Base-by-base conservation (phyloP, 2,113 vertebrate species). In the Rhinopomastus cyanomelas region DNA sequence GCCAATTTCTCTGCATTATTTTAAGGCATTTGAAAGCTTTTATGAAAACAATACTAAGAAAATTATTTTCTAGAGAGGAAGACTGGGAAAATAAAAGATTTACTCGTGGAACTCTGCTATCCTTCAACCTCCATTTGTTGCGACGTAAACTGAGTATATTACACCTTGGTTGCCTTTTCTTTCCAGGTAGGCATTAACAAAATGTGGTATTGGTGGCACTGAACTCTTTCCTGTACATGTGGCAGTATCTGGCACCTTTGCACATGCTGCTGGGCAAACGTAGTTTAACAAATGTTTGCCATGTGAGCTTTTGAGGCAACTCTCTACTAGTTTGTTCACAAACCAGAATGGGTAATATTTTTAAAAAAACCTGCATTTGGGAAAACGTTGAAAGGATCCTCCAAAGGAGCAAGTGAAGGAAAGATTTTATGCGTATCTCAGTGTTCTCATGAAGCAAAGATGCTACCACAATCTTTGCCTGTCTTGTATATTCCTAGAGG, bases 1-100 rank as follows among this genome's bases (percentile, higher is more conserved):
- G 96, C 90, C 96, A 96, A 94, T 97, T 96, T 97, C 95, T 97
- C 92, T 46, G 91, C 89, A 92, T 98, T 97, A 98, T 97, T 97
- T 96, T 95, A 81, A 95, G 92, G 93, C 91, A 96, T 96, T 95
- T 94, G 96, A 96, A 97, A 96, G 97, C 96, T 96, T 96, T 97
- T 97, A 93, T 92, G 93, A 91, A 97, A 97, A 97, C 95, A 97
- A 96, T 97, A 89, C 86, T 94, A 97, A 95, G 96, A 96, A 97
- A 97, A 98, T 97, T 92, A 94, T 97, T 96, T 96, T 96, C 96
- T 95, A 86, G 96, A 97, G 95, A 96, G 95, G 90, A 96, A 95
- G 73, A 82, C 16, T 51, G 81, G 94, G 77, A 95, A 42, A 94
- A 96, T 51, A 92, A 92, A 95, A 95, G 79, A 94, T 94, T 90